phyloP scores from a whole-genome alignment of 2,888 invertebrate genomes.

The Diachrysia chrysitis region DNA sequence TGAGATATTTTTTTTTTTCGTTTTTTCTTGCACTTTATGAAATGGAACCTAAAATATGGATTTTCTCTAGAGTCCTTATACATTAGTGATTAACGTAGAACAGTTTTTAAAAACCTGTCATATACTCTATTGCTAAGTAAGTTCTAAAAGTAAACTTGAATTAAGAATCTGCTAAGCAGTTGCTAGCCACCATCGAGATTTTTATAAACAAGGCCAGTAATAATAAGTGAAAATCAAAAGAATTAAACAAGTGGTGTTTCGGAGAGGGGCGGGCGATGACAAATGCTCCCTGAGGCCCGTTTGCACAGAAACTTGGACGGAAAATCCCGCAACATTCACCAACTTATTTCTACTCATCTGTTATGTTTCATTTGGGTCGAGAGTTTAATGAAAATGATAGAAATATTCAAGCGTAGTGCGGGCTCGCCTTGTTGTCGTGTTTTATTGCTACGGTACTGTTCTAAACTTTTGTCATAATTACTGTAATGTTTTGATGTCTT shows the following conservation, averaged over 20 bases:
- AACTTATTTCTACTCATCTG: constrained; percentile 67
- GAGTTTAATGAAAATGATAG: constrained; percentile 73
- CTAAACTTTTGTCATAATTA: constrained; percentile 32
- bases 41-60: too few relatives aligned
- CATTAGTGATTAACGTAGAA: too few relatives aligned
- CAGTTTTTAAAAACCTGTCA: too few relatives aligned
- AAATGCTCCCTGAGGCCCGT: constrained; percentile 72
- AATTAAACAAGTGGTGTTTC: constrained; percentile 63
- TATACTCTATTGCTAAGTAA: too few relatives aligned
- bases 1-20: too few relatives aligned
- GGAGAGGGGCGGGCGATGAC: constrained; percentile 64
- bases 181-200: too few relatives aligned
- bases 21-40: too few relatives aligned
- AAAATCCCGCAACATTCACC: constrained; percentile 66
- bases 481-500: constrained; percentile 20
- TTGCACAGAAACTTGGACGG: constrained; percentile 65
- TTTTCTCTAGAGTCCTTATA: too few relatives aligned
- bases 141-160: too few relatives aligned
- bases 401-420: constrained; percentile 60
- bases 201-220: too few relatives aligned
- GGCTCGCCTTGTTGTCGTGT: constrained; percentile 53
- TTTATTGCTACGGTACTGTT: constrained; percentile 27
- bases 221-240: constrained; percentile 65
- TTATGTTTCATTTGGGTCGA: constrained; percentile 72
- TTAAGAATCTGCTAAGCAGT: too few relatives aligned